Evolutionary conservation across 2,797 vertebrate species (phyloP), one percentile per base, ranked within the genome.

Genomic region (Lates japonicus): DNA sequence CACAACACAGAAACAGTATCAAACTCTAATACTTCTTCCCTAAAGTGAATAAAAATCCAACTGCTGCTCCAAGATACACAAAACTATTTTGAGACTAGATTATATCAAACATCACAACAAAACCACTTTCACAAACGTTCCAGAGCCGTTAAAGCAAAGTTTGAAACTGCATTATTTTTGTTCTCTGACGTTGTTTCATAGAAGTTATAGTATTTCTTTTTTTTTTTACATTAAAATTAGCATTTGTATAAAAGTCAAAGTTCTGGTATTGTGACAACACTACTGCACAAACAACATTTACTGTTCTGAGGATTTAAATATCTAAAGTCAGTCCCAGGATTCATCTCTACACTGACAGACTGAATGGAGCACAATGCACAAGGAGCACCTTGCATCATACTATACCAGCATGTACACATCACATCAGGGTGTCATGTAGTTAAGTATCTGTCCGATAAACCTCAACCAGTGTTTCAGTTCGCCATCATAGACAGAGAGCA

Each of bases 381-480:
- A 67, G 49, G 75, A 87, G 68, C 70, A 82, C 67, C 74, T 85
- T 73, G 83, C 80, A 81, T 61, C 84, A 84, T 83, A 89, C 89
- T 87, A 74, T 79, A 92, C 78, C 82, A 90, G 81, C 74, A 83
- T 61, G 62, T 84, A 78, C 80, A 89, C 61, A 72, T 65, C 83
- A 90, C 72, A 87, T 63, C 37, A 58, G 70, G 76, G 62, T 33
- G 33, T 82, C 20, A 4, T 70, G 76, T 9, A 58, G 59, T 70
- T 78, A 69, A 72, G 69, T 76, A 74, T 70, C 52, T 71, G 57
- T 59, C 81, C 62, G 70, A 59, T 7, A 22, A 29, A 85, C 44
- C 61, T 80, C 60, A 51, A 70, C 62, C 54, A 61, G 59, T 44
- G 63, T 79, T 61, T 81, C 14, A 79, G 70, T 29, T 54, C 84